A percentile compares a stretch with the other conserved stretches of the same genome.
phyloP scores from a whole-genome alignment of 1,140 invertebrate genomes.

The Sminthurides bifidus region DNA sequence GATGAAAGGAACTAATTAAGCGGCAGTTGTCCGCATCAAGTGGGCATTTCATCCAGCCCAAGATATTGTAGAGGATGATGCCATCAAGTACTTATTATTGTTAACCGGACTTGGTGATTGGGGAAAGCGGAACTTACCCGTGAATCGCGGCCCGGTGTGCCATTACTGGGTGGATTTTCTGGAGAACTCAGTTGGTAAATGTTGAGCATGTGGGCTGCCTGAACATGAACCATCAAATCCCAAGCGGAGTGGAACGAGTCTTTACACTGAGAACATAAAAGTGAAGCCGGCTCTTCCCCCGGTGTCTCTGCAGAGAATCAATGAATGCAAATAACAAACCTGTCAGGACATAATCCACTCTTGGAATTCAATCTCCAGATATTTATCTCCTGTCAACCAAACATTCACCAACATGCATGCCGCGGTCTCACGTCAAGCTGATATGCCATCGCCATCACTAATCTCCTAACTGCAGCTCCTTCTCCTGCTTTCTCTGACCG shows the following conservation, averaged over 20 bases:
- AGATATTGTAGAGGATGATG: background rate
- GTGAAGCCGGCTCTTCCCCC: conserved; percentile 41
- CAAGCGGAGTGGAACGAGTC: conserved; percentile 60
- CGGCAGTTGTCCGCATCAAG: too few species aligned
- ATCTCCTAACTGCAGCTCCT: too few species aligned
- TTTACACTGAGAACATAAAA: conserved; percentile 64
- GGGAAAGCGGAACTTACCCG: conserved; percentile 2
- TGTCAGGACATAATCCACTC: too few species aligned
- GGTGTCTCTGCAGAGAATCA: conserved; percentile 27
- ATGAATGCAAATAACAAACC: too few species aligned
- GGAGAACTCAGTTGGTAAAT: conserved; percentile 56
- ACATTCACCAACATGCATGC: too few species aligned
- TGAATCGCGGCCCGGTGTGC: background rate
- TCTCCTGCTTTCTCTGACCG: too few species aligned
- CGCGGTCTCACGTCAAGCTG: too few species aligned
- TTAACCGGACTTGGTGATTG: background rate
- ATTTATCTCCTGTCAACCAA: too few species aligned
- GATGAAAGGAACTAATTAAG: too few species aligned
- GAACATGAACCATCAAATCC: conserved; percentile 65
- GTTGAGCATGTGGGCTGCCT: conserved; percentile 67
- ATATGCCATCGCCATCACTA: too few species aligned
- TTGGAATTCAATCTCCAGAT: too few species aligned
- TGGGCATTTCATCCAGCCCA: too few species aligned
- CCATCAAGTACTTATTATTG: background rate
- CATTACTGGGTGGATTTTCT: background rate